phyloP scores from a whole-genome alignment of 2,888 invertebrate genomes.

The Leucoma salicis region DNA sequence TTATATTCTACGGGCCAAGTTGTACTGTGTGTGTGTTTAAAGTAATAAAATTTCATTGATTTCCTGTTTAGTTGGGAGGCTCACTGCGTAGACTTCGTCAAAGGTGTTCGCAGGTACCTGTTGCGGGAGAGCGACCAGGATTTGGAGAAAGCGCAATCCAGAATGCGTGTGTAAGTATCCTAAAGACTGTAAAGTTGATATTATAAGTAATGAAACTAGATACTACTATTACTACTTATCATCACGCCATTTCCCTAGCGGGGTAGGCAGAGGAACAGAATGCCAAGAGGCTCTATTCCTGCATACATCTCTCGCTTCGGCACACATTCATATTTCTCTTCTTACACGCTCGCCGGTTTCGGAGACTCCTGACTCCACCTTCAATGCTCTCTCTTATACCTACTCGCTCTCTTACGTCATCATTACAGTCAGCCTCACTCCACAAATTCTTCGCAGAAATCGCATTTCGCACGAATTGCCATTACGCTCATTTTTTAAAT shows the following conservation, averaged over 20 bases:
- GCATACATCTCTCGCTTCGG: too few species aligned
- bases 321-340: neutral
- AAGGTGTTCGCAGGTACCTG: slow-evolving; percentile 23
- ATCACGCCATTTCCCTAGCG: too few species aligned
- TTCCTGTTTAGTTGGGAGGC: slow-evolving; percentile 24
- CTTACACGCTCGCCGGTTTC: neutral
- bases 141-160: slow-evolving; percentile 6
- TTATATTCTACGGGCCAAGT: too few species aligned
- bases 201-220: neutral
- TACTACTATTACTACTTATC: too few species aligned
- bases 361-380: too few species aligned
- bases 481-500: neutral
- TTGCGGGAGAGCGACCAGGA: slow-evolving; percentile 19
- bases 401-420: too few species aligned
- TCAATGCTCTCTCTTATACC: too few species aligned
- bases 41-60: neutral
- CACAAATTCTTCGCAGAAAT: neutral
- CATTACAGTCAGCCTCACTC: too few species aligned
- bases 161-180: slow-evolving; percentile 14
- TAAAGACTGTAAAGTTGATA: neutral
- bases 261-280: too few species aligned
- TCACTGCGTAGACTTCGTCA: slow-evolving; percentile 19
- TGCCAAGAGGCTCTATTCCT: too few species aligned
- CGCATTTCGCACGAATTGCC: neutral
- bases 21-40: neutral